phyloP scores from a whole-genome alignment of 2,113 vertebrate genomes.

The Nipponia nippon region DNA sequence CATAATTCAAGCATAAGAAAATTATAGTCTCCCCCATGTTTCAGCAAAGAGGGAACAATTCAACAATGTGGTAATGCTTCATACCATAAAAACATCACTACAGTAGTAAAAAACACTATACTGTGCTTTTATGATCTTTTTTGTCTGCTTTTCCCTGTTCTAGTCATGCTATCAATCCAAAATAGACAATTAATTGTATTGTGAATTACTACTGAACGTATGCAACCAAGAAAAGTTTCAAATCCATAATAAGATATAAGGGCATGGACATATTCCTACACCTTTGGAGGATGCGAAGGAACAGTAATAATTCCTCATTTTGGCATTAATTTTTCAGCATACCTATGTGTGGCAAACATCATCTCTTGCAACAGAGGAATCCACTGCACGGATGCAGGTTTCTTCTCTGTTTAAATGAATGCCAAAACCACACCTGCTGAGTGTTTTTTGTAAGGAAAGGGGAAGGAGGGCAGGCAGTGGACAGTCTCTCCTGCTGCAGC shows the following conservation, averaged over 20 bases:
- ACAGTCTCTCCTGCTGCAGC: neutral
- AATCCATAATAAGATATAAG: neutral
- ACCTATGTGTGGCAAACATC: neutral
- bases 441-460: neutral
- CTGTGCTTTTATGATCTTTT: neutral
- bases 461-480: neutral
- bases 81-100: neutral
- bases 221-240: neutral
- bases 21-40: neutral
- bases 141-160: neutral
- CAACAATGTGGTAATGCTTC: neutral
- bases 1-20: neutral
- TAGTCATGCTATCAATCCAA: neutral
- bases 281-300: neutral
- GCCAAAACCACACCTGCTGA: neutral
- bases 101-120: neutral
- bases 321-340: neutral
- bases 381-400: neutral
- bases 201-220: neutral
- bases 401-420: neutral
- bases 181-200: neutral
- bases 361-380: neutral
- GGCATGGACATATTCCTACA: neutral
- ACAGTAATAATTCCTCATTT: neutral
- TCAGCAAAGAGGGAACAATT: neutral